phyloP scores from a whole-genome alignment of 2,113 vertebrate species.

The Phalacrocorax brasilianus region DNA sequence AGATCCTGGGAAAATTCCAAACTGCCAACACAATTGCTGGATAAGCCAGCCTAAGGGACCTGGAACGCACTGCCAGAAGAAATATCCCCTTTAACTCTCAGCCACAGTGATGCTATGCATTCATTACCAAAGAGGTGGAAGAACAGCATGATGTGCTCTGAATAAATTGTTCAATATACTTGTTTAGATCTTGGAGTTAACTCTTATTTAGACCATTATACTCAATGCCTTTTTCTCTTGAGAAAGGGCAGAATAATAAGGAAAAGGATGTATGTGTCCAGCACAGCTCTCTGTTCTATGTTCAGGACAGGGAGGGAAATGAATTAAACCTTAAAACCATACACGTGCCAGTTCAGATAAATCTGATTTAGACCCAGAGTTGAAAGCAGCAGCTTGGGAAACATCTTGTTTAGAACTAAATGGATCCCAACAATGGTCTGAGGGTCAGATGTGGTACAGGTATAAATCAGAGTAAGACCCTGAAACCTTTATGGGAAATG shows the following conservation, averaged over 20 bases:
- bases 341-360: neutral
- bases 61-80: constrained; percentile 45
- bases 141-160: neutral
- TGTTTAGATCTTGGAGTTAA: neutral
- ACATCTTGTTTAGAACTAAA: neutral
- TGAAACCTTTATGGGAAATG: neutral
- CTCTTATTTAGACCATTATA: neutral
- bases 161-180: neutral
- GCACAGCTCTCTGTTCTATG: neutral
- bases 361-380: neutral
- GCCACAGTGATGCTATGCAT: neutral
- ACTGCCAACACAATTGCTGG: constrained; percentile 38
- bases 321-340: neutral
- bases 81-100: constrained; percentile 40
- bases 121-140: constrained; percentile 51
- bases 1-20: constrained; percentile 59
- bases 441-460: neutral
- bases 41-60: constrained; percentile 5
- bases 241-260: neutral
- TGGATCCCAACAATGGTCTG: neutral
- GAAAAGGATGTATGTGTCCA: neutral
- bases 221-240: neutral
- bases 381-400: neutral
- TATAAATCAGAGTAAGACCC: neutral
- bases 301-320: neutral